phyloP scores from a whole-genome alignment of 2,888 invertebrate genomes.

The Brachyopa scutellaris region DNA sequence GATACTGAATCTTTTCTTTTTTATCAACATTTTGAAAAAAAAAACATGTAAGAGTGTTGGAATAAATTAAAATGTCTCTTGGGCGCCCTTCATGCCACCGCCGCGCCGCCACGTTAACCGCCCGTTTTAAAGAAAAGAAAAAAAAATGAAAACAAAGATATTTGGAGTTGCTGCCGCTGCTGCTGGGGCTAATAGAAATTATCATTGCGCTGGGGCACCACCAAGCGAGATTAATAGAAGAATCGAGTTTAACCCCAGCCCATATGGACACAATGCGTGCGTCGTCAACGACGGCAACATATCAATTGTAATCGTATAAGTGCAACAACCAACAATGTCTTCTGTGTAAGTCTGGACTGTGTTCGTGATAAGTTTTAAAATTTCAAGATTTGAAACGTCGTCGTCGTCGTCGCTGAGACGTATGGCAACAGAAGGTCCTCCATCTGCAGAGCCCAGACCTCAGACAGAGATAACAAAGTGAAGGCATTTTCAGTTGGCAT shows the following conservation, averaged over 20 bases:
- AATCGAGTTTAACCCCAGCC: constrained; percentile 45
- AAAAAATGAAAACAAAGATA: constrained; percentile 56
- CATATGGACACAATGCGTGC: constrained; percentile 52
- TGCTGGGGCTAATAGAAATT: not conserved
- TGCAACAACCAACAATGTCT: constrained; percentile 51
- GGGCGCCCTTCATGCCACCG: constrained; percentile 18
- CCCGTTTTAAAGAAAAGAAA: no score
- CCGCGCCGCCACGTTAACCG: no score
- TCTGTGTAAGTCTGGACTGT: constrained; percentile 16
- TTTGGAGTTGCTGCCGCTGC: constrained; percentile 38
- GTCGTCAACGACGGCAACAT: constrained; percentile 38
- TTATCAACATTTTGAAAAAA: constrained; percentile 48
- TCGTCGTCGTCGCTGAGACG: not conserved
- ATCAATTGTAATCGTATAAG: constrained; percentile 65
- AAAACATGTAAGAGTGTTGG: constrained; percentile 42
- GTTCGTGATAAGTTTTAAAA: constrained; percentile 66
- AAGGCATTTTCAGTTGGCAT: constrained; percentile 43
- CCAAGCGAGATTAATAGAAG: constrained; percentile 23
- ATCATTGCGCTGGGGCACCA: constrained; percentile 42
- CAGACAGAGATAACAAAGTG: constrained; percentile 32
- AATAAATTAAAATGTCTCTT: constrained; percentile 60
- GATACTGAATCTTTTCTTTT: constrained; percentile 34
- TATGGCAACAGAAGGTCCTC: constrained; percentile 55
- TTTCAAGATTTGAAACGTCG: constrained; percentile 58
- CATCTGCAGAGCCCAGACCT: constrained; percentile 11